Evolutionary conservation across 1,140 invertebrate genomes (phyloP), one percentile per base, ranked within the genome.

Genomic region (Euwallacea similis): DNA sequence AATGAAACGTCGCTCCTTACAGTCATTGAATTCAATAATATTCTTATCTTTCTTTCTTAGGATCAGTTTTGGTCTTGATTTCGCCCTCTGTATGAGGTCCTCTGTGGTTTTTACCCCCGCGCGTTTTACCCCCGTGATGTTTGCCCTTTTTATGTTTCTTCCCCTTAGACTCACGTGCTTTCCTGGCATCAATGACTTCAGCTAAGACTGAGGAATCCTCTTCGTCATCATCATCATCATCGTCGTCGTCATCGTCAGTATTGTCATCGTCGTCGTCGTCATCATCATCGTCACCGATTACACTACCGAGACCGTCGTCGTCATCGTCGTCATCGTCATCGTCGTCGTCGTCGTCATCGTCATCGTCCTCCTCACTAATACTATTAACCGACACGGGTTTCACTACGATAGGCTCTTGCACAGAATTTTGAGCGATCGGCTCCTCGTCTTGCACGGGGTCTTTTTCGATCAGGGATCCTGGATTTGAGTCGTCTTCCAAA

Each of bases 91-190:
- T 42, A 53, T 69, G 62, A 63, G 61, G 33, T 15, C 55, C 61
- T 42, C 63, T 43, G 61, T 64, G 42, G 55, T 61, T 10, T 53
- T 61, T 66, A 11, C 41, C 46, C 42, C 41, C 42, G 15, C 56
- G 47, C 13, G 13, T 43, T 70, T 76, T 77, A 42, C 61, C 53
- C 41, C 54, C 77, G 67, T 79, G 75, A 61, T 85, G 85, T 85
- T 87, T 88, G 74, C 83, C 83, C 79, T 81, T 85, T 87, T 86
- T 82, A 84, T 80, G 80, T 79, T 82, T 79, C 75, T 74, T 73
- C 74, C 63, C 46, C 63, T 90, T 91, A 79, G 90, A 92, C 91
- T 92, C 91, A 92, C 91, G 90, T 91, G 90, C 84, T 82, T 83
- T 79, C 76, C 87, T 86, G 72, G 88, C 87, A 79, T 87, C 87